phyloP scores from a whole-genome alignment of 1,140 invertebrate species.

The Papilio aristodemus region DNA sequence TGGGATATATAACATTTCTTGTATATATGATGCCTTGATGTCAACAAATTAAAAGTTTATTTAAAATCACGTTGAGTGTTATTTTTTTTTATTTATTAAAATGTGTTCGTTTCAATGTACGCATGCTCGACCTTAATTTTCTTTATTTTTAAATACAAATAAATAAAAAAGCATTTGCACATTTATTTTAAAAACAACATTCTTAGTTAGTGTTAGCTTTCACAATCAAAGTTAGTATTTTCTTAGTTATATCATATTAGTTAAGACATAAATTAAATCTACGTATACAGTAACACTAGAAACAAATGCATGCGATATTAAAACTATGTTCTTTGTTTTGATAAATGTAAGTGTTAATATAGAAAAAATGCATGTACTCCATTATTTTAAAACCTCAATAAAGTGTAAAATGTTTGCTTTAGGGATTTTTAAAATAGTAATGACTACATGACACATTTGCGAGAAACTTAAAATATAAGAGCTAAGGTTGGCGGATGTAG shows the following conservation, averaged over 20 bases:
- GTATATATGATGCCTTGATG: neutral
- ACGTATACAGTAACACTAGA: neutral
- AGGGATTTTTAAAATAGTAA: neutral
- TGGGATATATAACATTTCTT: constrained; percentile 10
- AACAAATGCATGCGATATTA: neutral
- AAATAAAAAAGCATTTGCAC: too few relatives aligned
- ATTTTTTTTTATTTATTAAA: neutral
- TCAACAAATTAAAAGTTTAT: neutral
- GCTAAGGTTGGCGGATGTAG: constrained; percentile 21
- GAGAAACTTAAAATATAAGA: constrained; percentile 16
- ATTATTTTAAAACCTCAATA: neutral
- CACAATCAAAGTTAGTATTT: neutral
- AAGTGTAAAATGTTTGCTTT: neutral
- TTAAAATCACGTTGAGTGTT: neutral
- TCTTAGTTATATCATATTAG: neutral
- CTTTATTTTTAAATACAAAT: neutral
- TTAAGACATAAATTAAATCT: neutral
- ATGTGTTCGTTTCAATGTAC: too few relatives aligned
- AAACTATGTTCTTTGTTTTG: neutral
- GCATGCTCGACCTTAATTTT: too few relatives aligned
- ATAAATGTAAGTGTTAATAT: constrained; percentile 4
- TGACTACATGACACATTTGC: constrained; percentile 2
- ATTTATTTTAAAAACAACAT: neutral
- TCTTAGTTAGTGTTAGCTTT: neutral
- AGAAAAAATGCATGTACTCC: constrained; percentile 8